Conservation (phyloP, 2,113 vertebrate genomes). For the Rattus rattus region DNA sequence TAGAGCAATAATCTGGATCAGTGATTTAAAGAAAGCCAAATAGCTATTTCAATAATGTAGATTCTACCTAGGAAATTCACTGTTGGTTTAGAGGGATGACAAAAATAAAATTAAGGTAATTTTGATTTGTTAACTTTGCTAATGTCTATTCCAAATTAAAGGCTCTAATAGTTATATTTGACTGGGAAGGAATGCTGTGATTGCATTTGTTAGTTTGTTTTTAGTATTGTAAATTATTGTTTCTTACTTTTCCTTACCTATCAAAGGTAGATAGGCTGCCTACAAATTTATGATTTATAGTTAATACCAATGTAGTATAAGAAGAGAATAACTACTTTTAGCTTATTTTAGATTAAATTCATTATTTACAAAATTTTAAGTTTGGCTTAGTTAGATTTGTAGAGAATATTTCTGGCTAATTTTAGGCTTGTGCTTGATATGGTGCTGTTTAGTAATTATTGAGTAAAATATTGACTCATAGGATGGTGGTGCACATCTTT, state of each 20-base stretch:
- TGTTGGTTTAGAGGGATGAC: background rate
- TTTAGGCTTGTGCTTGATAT: background rate
- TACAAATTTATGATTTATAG: slow-evolving; percentile 36
- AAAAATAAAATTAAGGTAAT: slow-evolving; percentile 28
- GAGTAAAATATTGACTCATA: background rate
- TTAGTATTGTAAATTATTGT: slow-evolving; percentile 8
- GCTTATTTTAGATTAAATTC: slow-evolving; percentile 43
- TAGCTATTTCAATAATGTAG: background rate
- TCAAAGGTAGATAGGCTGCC: background rate
- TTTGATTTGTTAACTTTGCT: slow-evolving; percentile 39
- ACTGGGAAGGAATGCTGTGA: background rate
- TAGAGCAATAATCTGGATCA: background rate
- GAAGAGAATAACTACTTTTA: slow-evolving; percentile 2
- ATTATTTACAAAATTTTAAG: slow-evolving; percentile 23
- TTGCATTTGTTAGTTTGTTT: slow-evolving; percentile 53
- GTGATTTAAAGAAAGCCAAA: background rate
- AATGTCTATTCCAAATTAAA: background rate
- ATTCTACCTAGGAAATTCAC: slow-evolving; percentile 32
- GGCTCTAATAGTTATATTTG: background rate
- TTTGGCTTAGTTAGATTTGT: slow-evolving; percentile 21
- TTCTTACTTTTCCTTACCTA: background rate
- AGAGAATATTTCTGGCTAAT: slow-evolving; percentile 2
- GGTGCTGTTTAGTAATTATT: background rate
- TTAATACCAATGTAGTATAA: slow-evolving; percentile 35
- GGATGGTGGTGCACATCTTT: background rate